Evolutionary conservation across 2,888 invertebrate genomes (phyloP).

Genomic region (Agrypnus murinus): DNA sequence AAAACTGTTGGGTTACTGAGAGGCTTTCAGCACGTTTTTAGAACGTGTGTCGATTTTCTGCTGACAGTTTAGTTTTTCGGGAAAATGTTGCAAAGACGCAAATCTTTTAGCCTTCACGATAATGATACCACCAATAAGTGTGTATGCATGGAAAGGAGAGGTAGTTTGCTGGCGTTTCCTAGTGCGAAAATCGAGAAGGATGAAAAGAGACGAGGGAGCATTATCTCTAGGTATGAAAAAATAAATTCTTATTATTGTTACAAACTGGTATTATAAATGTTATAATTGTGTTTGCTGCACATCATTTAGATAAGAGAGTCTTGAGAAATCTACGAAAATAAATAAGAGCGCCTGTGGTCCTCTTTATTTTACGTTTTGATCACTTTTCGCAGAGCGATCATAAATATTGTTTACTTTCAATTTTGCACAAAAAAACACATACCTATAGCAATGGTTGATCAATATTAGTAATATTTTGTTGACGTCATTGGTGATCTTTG

Average conservation of each 20-base stretch:
- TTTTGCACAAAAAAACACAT: too few species aligned
- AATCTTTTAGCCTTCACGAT: constrained; percentile 55
- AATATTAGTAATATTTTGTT: neutral
- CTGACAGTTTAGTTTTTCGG: neutral
- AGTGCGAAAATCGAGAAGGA: constrained; percentile 51
- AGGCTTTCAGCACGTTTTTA: constrained; percentile 2
- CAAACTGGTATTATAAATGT: too few species aligned
- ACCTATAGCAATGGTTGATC: too few species aligned
- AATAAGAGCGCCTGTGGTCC: too few species aligned
- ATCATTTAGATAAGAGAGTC: too few species aligned
- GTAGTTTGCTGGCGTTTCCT: constrained; percentile 61
- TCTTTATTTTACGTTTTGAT: too few species aligned
- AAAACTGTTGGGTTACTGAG: neutral
- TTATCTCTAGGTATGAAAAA: constrained; percentile 69
- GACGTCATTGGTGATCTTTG: constrained; percentile 1
- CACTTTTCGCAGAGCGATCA: too few species aligned
- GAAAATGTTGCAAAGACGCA: constrained; percentile 56
- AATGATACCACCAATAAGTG: constrained; percentile 51
- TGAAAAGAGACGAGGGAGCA: constrained; percentile 69
- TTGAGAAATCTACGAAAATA: too few species aligned
- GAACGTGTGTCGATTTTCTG: too few species aligned
- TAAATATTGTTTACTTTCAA: too few species aligned
- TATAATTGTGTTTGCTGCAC: too few species aligned
- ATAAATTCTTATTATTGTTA: neutral
- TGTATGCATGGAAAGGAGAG: constrained; percentile 60